These are phyloP conservation scores for Phorcus lineatus DNA, from an alignment of 2,888 invertebrate species.

Conservation along the genomic window DNA sequence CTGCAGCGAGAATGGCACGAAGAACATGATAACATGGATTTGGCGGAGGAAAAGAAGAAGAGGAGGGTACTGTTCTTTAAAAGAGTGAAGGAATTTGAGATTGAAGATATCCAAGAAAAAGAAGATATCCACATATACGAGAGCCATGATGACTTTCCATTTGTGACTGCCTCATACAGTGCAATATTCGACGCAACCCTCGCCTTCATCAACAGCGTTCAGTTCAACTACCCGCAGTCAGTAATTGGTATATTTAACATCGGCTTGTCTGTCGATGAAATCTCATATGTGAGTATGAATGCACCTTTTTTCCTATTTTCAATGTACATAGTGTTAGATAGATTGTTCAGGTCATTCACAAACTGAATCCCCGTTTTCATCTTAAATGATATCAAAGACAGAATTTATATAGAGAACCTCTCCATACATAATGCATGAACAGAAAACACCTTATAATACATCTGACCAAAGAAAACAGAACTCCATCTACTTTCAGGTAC, in stretches of 20 bases:
- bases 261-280: slow-evolving; percentile 33
- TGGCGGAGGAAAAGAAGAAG: slow-evolving; percentile 36
- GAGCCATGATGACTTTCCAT: slow-evolving; percentile 39
- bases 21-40: slow-evolving; percentile 31
- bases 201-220: slow-evolving; percentile 43
- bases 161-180: slow-evolving; percentile 42
- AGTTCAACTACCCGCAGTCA: slow-evolving; percentile 39
- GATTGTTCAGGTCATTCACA: too few relatives aligned
- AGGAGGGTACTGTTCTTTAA: slow-evolving; percentile 31
- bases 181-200: slow-evolving; percentile 32
- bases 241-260: slow-evolving; percentile 41
- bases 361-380: too few relatives aligned
- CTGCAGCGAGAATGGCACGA: background rate
- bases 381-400: too few relatives aligned
- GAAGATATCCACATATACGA: slow-evolving; percentile 37
- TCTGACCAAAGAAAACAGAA: too few relatives aligned
- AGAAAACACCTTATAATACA: too few relatives aligned
- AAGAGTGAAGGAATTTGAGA: slow-evolving; percentile 20
- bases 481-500: too few relatives aligned
- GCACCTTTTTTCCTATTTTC: background rate
- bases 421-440: too few relatives aligned
- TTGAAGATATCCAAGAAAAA: slow-evolving; percentile 22
- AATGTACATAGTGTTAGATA: too few relatives aligned
- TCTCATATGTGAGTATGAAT: background rate
- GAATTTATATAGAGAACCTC: too few relatives aligned